phyloP scores from a whole-genome alignment of 2,797 vertebrate species.

The Platalea minor region DNA sequence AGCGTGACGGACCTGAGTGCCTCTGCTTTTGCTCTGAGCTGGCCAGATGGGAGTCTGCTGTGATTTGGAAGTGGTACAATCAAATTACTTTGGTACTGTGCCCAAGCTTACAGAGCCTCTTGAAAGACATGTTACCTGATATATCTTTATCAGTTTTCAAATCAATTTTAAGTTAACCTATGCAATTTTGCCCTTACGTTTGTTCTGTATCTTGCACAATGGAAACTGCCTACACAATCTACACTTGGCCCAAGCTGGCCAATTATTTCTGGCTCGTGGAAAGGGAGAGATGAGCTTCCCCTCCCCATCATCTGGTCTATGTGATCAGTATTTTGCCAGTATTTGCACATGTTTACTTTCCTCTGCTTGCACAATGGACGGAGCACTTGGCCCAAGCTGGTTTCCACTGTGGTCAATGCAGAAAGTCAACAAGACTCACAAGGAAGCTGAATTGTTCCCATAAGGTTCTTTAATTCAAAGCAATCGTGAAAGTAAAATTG shows the following conservation, averaged over 20 bases:
- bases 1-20: background rate
- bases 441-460: background rate
- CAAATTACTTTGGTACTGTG: background rate
- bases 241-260: background rate
- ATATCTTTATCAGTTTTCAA: background rate
- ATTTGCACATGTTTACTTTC: background rate
- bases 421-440: background rate
- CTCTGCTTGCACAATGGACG: background rate
- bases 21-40: background rate
- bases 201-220: background rate
- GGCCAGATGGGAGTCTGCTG: background rate
- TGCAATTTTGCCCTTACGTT: background rate
- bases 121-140: background rate
- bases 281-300: background rate
- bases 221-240: background rate
- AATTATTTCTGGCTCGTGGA: background rate
- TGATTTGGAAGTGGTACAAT: background rate
- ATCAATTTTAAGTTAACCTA: background rate
- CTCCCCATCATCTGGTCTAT: background rate
- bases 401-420: background rate
- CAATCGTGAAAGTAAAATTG: background rate
- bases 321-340: background rate
- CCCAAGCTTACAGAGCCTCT: background rate
- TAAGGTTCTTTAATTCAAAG: background rate
- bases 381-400: background rate